These are phyloP conservation scores for Apostichopus californicus DNA, from an alignment of 35 echinoderm and acorn worm genomes.

Conservation along the genomic window DNA sequence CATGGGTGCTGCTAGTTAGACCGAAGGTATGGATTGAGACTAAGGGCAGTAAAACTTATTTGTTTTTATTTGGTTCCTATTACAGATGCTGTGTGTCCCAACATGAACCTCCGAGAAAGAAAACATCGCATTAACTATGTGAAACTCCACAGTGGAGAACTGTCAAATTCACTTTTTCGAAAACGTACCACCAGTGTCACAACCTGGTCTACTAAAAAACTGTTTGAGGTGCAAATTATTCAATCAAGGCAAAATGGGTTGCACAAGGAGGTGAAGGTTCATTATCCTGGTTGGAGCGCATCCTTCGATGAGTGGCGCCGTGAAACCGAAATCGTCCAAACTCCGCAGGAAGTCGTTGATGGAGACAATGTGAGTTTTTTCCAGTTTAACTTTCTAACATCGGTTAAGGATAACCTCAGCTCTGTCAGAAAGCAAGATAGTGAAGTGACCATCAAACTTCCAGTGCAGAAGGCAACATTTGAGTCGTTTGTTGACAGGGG, in stretches of 20 bases:
- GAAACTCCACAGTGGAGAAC: neutral
- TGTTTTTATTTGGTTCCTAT: too few species aligned
- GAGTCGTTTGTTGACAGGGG: neutral
- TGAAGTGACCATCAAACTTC: neutral
- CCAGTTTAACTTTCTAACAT: neutral
- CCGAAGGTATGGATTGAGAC: too few species aligned
- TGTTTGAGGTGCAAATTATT: neutral
- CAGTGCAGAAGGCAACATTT: neutral
- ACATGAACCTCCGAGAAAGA: neutral
- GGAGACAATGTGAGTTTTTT: neutral
- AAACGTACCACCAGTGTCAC: neutral
- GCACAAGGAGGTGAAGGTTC: neutral
- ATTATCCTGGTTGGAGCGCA: neutral
- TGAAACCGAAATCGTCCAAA: neutral
- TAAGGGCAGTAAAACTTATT: too few species aligned
- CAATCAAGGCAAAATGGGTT: neutral
- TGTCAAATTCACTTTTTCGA: neutral
- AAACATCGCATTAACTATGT: neutral
- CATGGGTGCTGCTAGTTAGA: too few species aligned
- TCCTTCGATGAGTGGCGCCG: conserved; percentile 4
- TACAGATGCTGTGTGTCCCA: neutral
- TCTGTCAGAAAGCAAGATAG: neutral
- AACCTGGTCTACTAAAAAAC: neutral
- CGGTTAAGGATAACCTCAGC: neutral
- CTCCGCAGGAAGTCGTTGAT: neutral